Conservation (phyloP, 2,797 vertebrate species). For the Alca torda region DNA sequence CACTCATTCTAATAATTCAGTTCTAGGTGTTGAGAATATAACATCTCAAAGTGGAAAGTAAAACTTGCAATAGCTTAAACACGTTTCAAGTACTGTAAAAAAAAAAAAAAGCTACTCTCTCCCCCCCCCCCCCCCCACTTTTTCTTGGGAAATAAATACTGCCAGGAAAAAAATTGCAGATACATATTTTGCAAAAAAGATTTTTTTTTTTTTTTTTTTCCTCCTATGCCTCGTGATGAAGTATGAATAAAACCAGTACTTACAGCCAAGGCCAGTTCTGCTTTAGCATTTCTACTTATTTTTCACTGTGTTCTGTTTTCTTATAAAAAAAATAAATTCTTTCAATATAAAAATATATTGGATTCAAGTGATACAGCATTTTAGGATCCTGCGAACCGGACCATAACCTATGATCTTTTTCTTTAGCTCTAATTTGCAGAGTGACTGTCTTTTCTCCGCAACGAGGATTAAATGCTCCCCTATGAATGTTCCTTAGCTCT, state of each 20-base stretch:
- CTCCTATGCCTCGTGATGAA: slow-evolving; percentile 28
- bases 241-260: slow-evolving; percentile 42
- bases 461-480: neutral
- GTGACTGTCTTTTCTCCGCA: neutral
- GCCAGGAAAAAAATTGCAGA: slow-evolving; percentile 57
- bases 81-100: slow-evolving; percentile 27
- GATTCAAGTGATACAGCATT: neutral
- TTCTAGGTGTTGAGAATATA: slow-evolving; percentile 30
- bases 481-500: neutral
- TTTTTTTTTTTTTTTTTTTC: neutral
- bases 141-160: slow-evolving; percentile 13
- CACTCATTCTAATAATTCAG: slow-evolving; percentile 29
- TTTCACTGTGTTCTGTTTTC: neutral
- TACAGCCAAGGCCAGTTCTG: slow-evolving; percentile 19
- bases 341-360: neutral
- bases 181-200: slow-evolving; percentile 52
- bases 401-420: neutral
- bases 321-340: neutral
- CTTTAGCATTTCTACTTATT: neutral
- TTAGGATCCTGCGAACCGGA: neutral
- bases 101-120: neutral
- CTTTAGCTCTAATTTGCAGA: neutral
- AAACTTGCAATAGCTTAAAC: slow-evolving; percentile 50
- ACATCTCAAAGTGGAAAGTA: slow-evolving; percentile 19
- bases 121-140: neutral